Percentiles rank a stretch among this genome's conserved stretches.
Evolutionary conservation across 2,113 vertebrate species (phyloP).

Genomic region (Bambusicola thoracicus): DNA sequence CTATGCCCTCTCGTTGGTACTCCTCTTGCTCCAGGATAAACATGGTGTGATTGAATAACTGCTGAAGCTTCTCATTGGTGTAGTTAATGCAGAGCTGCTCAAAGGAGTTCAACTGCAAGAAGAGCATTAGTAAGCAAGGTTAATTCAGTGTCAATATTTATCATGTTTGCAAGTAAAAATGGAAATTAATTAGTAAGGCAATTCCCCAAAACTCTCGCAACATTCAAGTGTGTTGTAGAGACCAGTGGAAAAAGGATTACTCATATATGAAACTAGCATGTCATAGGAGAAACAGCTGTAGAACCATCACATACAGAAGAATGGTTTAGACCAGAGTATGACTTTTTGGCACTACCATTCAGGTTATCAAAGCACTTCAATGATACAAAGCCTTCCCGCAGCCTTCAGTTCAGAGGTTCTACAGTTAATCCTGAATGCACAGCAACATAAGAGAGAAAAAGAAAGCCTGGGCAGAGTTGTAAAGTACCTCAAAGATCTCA

Average conservation of each 20-base stretch:
- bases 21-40: constrained; percentile 99
- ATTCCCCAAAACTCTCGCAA: background rate
- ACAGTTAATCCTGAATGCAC: background rate
- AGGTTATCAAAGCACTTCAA: background rate
- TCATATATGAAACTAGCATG: accelerated
- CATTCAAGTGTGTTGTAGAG: accelerated
- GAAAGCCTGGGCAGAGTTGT: no score
- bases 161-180: background rate
- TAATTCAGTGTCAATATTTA: background rate
- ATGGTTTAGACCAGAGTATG: background rate
- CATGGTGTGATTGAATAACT: constrained; percentile 99
- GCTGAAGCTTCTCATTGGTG: constrained; percentile 98
- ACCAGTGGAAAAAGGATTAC: accelerated
- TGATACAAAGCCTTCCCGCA: accelerated
- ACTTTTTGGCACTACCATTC: background rate
- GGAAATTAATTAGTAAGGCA: background rate
- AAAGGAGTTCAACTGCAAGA: constrained; percentile 93
- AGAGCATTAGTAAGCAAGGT: background rate
- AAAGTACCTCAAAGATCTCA: constrained; percentile 94
- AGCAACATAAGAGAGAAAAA: background rate
- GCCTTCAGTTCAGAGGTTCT: accelerated
- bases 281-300: background rate
- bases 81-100: constrained; percentile 99
- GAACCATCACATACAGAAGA: background rate
- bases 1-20: constrained; percentile 96